These are phyloP conservation scores for Brachionus paranguensis DNA, from an alignment of 1,140 invertebrate species.

Conservation along the genomic window DNA sequence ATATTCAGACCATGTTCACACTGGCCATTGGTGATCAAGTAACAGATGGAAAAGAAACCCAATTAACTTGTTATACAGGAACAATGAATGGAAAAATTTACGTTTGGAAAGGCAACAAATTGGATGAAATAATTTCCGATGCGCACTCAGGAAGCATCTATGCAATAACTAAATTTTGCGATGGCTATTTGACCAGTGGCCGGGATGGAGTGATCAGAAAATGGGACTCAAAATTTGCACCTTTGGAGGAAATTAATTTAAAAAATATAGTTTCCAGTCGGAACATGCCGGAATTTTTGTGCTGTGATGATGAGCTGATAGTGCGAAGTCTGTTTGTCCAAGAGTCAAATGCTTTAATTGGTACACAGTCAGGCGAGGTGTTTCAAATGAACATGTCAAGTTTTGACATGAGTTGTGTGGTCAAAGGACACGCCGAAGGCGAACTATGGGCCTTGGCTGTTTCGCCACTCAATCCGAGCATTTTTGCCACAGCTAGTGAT, in stretches of 20 bases:
- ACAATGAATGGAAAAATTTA: constrained; percentile 55
- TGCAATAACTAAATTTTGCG: constrained; percentile 46
- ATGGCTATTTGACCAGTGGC: constrained; percentile 52
- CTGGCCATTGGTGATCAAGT: constrained; percentile 48
- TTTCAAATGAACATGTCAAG: constrained; percentile 49
- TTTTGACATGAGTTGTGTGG: constrained; percentile 46
- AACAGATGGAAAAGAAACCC: neutral
- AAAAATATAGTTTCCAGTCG: constrained; percentile 43
- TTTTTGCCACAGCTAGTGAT: constrained; percentile 56
- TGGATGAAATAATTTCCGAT: constrained; percentile 47
- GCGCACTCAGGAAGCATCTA: constrained; percentile 53
- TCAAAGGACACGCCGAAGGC: constrained; percentile 55
- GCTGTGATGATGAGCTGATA: constrained; percentile 15
- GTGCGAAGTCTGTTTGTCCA: neutral
- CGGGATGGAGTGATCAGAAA: constrained; percentile 52
- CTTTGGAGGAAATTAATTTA: constrained; percentile 48
- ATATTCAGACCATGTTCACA: constrained; percentile 55
- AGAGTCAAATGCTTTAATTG: constrained; percentile 44
- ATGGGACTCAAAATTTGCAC: constrained; percentile 52
- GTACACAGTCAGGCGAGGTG: constrained; percentile 54
- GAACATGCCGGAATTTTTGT: neutral
- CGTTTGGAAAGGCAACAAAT: constrained; percentile 50
- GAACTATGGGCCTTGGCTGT: constrained; percentile 54
- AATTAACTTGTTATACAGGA: constrained; percentile 45
- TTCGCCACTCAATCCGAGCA: constrained; percentile 49